Base-by-base conservation (phyloP, 2,113 vertebrate genomes). In the Puntigrus tetrazona region DNA sequence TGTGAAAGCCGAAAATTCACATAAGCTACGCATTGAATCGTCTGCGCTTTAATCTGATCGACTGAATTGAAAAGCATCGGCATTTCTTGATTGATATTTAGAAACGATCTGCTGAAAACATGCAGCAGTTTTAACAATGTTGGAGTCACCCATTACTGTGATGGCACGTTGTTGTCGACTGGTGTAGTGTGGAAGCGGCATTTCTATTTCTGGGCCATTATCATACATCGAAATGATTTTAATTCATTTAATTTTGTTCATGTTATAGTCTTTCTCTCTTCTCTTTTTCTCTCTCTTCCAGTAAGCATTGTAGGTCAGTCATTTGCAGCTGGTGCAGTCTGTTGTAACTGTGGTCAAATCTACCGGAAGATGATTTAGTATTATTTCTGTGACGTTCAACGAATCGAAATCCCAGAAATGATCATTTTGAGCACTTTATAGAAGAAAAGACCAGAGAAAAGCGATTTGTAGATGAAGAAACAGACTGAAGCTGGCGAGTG, bases 261-360 rank as follows among this genome's bases (percentile, higher is more conserved):
- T 43, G 31, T 87, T 63, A 8, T 52, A 41, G 22, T 75, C 75
- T 78, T 20, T 78, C 45, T 55, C 16, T 31, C 27, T 29, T 31
- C 6, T 72, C 47, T 41, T n/a, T 25, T 50, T 45, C 38, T 63
- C 29, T 43, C 36, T 80, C 84, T 79, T n/a, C 67, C 31, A 61
- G 84, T 87, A 87, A 86, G 77, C 81, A 67, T 82, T 70, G 47
- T 78, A 67, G 85, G 78, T 85, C 84, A 81, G 82, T 86, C 79
- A 83, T 88, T 86, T 88, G 85, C 85, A 80, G 50, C 78, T 72
- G 59, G 67, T 70, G n/a, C 41, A 55, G 1, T 86, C 87, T 88
- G 86, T 88, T 88, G n/a, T 65, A 72, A 78, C 82, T 81, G 87
- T 67, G 87, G 87, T 86, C 83, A 84, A 77, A 75, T 86, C 52